Conservation (phyloP, 1,140 invertebrate species). For the Zaprionus africanus region DNA sequence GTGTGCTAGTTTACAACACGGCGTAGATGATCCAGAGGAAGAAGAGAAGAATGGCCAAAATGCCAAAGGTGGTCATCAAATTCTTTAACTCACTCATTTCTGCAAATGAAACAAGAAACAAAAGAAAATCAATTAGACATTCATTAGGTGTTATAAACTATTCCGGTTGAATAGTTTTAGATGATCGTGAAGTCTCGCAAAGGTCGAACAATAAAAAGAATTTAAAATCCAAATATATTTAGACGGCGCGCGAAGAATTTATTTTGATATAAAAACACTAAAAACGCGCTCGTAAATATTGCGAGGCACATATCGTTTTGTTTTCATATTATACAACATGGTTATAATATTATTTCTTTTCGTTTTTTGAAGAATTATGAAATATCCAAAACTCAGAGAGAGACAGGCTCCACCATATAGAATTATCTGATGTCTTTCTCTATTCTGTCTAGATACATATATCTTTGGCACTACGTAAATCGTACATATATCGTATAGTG, state of each 20-base stretch:
- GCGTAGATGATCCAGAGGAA: constrained; percentile 76
- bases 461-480: neutral
- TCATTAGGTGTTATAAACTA: neutral
- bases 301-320: constrained; percentile 68
- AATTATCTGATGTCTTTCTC: constrained; percentile 52
- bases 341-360: neutral
- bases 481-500: constrained; percentile 32
- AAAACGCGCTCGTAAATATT: constrained; percentile 66
- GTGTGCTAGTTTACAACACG: constrained; percentile 63
- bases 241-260: constrained; percentile 62
- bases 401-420: constrained; percentile 22
- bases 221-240: constrained; percentile 29
- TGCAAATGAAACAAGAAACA: constrained; percentile 23
- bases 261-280: constrained; percentile 58
- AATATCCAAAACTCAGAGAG: constrained; percentile 26
- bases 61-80: constrained; percentile 77
- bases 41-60: constrained; percentile 73
- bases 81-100: constrained; percentile 79
- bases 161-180: constrained; percentile 29
- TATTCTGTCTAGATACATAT: constrained; percentile 11
- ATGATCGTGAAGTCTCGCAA: constrained; percentile 8
- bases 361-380: constrained; percentile 36
- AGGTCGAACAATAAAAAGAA: constrained; percentile 49
- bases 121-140: constrained; percentile 30
- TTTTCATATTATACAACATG: constrained; percentile 68